Evolutionary conservation across 2,888 invertebrate genomes (phyloP).

Genomic region (Xiphydria camelus): DNA sequence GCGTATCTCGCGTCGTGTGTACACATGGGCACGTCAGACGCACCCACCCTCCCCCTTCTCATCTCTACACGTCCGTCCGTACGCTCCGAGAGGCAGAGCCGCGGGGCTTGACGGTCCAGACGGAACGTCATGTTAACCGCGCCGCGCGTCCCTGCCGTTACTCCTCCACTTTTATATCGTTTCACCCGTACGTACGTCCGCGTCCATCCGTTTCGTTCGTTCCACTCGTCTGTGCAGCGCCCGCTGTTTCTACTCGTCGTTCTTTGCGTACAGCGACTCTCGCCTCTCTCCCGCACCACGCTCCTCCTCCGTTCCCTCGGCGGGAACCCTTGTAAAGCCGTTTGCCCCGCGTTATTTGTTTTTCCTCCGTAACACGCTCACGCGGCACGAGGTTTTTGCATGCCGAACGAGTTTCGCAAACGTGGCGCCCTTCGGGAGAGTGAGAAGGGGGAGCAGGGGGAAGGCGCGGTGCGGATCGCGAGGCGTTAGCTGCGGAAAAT

Average conservation of each 20-base stretch:
- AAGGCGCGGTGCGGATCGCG: neutral
- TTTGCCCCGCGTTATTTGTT: neutral
- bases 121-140: neutral
- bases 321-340: constrained; percentile 6
- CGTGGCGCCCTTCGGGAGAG: constrained; percentile 3
- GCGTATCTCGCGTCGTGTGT: neutral
- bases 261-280: constrained; percentile 2
- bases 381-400: too few species aligned
- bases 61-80: too few species aligned
- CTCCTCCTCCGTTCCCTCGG: constrained; percentile 3
- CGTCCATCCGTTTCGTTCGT: constrained; percentile 10
- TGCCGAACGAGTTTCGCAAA: constrained; percentile 9
- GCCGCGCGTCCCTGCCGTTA: neutral
- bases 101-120: neutral
- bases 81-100: too few species aligned
- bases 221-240: too few species aligned
- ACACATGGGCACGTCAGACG: constrained; percentile 1
- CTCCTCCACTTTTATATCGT: neutral
- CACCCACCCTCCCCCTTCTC: neutral
- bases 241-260: too few species aligned
- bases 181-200: neutral
- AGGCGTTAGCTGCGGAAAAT: too few species aligned
- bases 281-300: constrained; percentile 7
- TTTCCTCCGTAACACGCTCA: too few species aligned
- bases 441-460: neutral